phyloP scores from a whole-genome alignment of 30 jellyfish, hydroid and myxozoan genomes.

The Turritopsis rubra region DNA sequence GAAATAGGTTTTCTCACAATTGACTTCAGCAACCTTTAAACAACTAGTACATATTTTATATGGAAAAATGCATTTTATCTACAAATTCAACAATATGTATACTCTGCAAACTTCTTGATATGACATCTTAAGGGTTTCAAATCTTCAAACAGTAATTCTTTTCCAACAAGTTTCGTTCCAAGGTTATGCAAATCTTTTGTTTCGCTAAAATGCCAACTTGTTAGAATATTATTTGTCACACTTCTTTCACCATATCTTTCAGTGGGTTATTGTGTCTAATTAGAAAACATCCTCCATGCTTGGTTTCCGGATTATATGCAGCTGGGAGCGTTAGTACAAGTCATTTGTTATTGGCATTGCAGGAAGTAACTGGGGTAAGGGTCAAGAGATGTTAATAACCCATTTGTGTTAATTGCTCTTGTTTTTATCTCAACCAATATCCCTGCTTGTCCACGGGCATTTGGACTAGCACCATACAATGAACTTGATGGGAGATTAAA shows the following conservation, averaged over 20 bases:
- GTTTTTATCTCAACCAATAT: conserved; percentile 16
- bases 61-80: not conserved
- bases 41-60: not conserved
- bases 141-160: not conserved
- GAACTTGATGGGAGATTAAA: conserved; percentile 2
- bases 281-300: not conserved
- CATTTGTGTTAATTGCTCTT: conserved; percentile 15
- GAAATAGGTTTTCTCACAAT: not conserved
- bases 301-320: conserved; percentile 16
- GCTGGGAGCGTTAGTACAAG: conserved; percentile 5
- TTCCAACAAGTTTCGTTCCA: not conserved
- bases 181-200: not conserved
- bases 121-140: not conserved
- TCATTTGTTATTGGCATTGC: conserved; percentile 22
- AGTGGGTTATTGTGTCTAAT: not conserved
- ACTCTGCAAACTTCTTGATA: not conserved
- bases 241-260: not conserved
- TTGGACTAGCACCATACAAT: conserved; percentile 23
- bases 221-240: not conserved
- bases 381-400: conserved; percentile 1
- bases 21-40: not conserved
- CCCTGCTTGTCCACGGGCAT: conserved; percentile 19
- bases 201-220: not conserved
- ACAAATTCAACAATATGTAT: conserved; percentile 1
- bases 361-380: not conserved